A percentile compares a stretch with the other conserved stretches of the same genome.
Conservation (phyloP, 1,140 invertebrate genomes). For the Cataglyphis hispanica region DNA sequence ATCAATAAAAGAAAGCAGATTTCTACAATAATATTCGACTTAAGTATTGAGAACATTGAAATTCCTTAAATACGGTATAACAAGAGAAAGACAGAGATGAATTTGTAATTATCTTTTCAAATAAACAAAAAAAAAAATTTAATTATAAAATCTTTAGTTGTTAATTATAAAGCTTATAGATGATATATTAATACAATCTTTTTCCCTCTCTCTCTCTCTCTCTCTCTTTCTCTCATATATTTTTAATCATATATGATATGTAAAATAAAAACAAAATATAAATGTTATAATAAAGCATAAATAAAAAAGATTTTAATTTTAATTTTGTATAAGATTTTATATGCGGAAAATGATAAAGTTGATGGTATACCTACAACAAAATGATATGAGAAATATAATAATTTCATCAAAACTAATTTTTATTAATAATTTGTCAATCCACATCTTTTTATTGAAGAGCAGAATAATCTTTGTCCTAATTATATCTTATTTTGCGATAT, state of each 20-base stretch:
- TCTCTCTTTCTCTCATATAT: too few relatives aligned
- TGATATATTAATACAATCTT: not conserved
- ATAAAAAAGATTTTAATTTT: not conserved
- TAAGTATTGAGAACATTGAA: not conserved
- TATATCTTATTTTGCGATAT: not conserved
- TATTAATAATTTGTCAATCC: not conserved
- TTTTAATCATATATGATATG: not conserved
- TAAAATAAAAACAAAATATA: not conserved
- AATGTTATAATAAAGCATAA: not conserved
- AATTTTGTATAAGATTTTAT: not conserved
- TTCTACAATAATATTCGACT: not conserved
- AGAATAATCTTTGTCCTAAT: not conserved
- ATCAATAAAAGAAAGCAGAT: conserved; percentile 16
- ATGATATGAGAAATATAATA: not conserved
- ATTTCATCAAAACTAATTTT: conserved; percentile 8
- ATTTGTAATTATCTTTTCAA: conserved; percentile 3
- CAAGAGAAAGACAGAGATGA: not conserved
- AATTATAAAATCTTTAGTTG: not conserved
- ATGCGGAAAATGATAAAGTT: not conserved
- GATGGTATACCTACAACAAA: not conserved
- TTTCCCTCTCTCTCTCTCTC: too few relatives aligned
- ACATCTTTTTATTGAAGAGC: not conserved
- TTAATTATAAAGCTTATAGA: not conserved
- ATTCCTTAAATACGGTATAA: not conserved
- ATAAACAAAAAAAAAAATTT: not conserved